Evolutionary conservation across 2,888 invertebrate species (phyloP).

Genomic region (Apamea anceps): DNA sequence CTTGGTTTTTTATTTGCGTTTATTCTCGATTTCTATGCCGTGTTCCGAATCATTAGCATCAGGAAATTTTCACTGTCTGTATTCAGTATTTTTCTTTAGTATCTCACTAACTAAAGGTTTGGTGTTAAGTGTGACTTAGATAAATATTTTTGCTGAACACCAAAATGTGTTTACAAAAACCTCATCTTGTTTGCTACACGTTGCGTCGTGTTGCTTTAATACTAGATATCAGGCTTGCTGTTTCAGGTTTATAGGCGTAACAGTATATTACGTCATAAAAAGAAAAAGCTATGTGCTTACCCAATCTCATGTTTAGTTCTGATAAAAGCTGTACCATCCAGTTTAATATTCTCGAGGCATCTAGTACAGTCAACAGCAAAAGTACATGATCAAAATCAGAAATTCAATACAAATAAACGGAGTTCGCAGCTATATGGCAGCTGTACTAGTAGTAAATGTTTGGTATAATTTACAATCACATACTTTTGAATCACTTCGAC

Average conservation of each 20-base stretch:
- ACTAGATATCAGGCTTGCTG: conserved; percentile 28
- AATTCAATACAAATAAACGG: no score
- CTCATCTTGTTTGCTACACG: conserved; percentile 25
- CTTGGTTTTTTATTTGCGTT: not conserved
- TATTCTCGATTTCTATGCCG: conserved; percentile 6
- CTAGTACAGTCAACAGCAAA: no score
- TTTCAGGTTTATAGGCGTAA: conserved; percentile 45
- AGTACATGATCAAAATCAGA: no score
- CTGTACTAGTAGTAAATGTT: no score
- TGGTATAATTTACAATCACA: no score
- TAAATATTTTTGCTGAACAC: conserved; percentile 16
- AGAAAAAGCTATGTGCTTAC: conserved; percentile 48
- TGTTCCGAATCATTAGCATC: conserved; percentile 12
- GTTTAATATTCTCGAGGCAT: conserved; percentile 55
- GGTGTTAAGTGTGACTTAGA: not conserved
- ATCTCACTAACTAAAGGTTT: not conserved
- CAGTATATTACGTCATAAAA: conserved; percentile 53
- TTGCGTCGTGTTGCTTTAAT: conserved; percentile 4
- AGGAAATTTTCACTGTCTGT: not conserved
- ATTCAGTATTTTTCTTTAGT: not conserved
- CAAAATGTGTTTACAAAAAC: conserved; percentile 33
- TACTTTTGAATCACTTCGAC: no score
- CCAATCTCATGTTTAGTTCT: conserved; percentile 54
- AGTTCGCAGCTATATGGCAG: no score
- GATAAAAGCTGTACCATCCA: conserved; percentile 53